Conservation (phyloP, 2,797 vertebrate genomes). For the Girardinus metallicus region DNA sequence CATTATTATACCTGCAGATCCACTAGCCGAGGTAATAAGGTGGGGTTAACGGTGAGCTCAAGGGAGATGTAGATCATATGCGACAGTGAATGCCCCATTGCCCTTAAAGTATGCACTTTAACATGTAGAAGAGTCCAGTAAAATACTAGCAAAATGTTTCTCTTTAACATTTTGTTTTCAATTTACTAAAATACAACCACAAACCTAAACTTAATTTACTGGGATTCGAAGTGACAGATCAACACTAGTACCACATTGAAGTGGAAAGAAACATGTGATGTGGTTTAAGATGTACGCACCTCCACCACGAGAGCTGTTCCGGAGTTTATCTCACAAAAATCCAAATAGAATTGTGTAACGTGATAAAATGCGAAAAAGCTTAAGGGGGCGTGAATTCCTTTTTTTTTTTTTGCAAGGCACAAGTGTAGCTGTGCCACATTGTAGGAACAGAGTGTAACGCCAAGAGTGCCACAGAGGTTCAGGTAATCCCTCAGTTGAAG, state of each 20-base stretch:
- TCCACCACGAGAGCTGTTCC: too few species aligned
- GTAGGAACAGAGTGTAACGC: neutral
- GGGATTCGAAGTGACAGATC: neutral
- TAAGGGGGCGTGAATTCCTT: neutral
- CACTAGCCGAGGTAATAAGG: constrained; percentile 70
- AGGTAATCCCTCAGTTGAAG: neutral
- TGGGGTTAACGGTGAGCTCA: constrained; percentile 34
- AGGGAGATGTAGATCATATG: constrained; percentile 46
- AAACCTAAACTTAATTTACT: neutral
- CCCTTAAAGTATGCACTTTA: constrained; percentile 1
- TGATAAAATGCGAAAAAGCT: neutral
- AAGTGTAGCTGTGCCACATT: neutral
- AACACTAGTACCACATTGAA: neutral
- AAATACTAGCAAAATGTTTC: neutral
- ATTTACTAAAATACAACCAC: neutral
- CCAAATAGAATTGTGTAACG: neutral
- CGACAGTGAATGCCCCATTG: neutral
- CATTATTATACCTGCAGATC: constrained; percentile 79
- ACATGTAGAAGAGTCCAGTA: neutral
- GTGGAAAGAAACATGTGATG: neutral
- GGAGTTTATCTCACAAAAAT: neutral
- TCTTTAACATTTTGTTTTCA: neutral
- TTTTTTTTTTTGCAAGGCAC: neutral
- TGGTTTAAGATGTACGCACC: neutral
- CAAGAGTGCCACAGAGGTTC: neutral